Percentiles rank a stretch among this genome's conserved stretches.
phyloP scores from a whole-genome alignment of 2,113 vertebrate genomes.

The Charadrius vociferus region DNA sequence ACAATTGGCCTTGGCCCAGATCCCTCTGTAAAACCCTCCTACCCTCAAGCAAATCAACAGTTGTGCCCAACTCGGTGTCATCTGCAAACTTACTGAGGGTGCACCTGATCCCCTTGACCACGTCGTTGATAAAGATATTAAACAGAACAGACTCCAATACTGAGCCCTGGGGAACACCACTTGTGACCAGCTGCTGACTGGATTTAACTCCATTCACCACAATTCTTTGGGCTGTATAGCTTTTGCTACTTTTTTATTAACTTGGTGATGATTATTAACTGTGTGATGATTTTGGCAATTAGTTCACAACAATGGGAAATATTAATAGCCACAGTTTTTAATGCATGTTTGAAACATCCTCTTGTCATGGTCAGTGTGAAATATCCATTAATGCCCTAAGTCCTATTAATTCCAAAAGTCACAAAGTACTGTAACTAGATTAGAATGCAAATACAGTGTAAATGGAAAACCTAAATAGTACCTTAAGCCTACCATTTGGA shows the following conservation, averaged over 20 bases:
- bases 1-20: too few relatives aligned
- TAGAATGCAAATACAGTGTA: neutral
- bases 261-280: neutral
- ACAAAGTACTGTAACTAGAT: neutral
- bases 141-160: neutral
- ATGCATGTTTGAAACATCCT: neutral
- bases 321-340: neutral
- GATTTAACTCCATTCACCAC: neutral
- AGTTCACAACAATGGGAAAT: neutral
- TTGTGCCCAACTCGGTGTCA: accelerated
- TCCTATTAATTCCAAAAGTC: neutral
- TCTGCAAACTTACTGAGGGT: neutral
- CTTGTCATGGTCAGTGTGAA: neutral
- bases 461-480: neutral
- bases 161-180: neutral
- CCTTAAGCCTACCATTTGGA: neutral
- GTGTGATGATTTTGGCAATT: neutral
- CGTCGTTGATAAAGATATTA: neutral
- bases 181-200: accelerated
- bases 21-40: neutral
- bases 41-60: neutral
- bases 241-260: neutral
- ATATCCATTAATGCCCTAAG: neutral
- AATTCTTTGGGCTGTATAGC: neutral
- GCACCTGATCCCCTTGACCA: accelerated